Base-by-base conservation (phyloP, 1,140 invertebrate genomes). In the Trigoniulus corallinus region DNA sequence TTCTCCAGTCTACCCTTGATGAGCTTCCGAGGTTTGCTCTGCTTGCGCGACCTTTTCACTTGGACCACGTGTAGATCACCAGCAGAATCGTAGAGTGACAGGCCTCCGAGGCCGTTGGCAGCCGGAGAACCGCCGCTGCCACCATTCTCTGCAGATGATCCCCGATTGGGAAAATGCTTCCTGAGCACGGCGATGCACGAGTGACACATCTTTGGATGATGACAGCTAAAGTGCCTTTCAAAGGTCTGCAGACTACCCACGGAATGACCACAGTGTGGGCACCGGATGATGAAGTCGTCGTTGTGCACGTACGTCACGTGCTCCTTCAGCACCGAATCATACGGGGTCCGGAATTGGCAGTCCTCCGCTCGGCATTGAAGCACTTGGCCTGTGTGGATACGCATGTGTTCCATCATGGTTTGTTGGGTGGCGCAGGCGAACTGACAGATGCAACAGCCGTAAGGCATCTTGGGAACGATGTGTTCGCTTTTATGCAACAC, bases 401-500 rank as follows among this genome's bases (percentile, higher is more conserved):
- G 53, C 67, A 68, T 70, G 59, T 74, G 74, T 23, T 64, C 61
- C 57, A 68, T 71, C 54, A 73, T 72, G 47, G 56, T 64, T 15
- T 56, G 57, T 57, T 69, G 71, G 22, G 55, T 67, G 15, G 62
- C 54, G 54, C 64, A 68, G 20, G 57, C 57, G 44, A 62, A 62
- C 22, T 63, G 63, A 51, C 68, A 72, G 20, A 68, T 61, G 39
- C 62, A 61, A 58, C 68, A 72, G 47, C 54, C 56, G 55, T 70
- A 72, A 37, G 62, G 63, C 39, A 54, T 48, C 26, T 25, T 37
- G 12, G 55, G 52, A 47, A n/a, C 21, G 15, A 42, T 53, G 53
- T 49, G 57, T 50, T 51, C 55, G 55, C 58, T 62, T 54, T 61
- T 59, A 50, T 64, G 62, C 56, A 70, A 65, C 45, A 65, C 61